phyloP scores from a whole-genome alignment of 1,140 invertebrate species.

The Hypothenemus hampei region DNA sequence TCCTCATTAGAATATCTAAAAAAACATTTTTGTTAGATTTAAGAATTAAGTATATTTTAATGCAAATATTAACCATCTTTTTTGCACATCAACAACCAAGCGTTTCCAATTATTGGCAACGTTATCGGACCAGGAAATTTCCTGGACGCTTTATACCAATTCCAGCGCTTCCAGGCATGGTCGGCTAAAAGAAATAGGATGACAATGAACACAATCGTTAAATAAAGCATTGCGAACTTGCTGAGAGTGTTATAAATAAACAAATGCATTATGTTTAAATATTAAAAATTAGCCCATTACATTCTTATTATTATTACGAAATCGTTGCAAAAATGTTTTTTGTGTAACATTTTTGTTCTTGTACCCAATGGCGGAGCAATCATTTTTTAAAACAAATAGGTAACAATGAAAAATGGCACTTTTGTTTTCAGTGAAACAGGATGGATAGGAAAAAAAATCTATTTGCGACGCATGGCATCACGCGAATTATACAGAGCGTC shows the following conservation, averaged over 20 bases:
- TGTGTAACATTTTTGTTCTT: too few relatives aligned
- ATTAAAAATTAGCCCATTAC: too few relatives aligned
- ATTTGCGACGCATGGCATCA: too few relatives aligned
- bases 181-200: background rate
- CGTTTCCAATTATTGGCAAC: conserved; percentile 29
- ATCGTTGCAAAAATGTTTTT: too few relatives aligned
- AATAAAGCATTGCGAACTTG: background rate
- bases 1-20: conserved; percentile 6
- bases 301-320: too few relatives aligned
- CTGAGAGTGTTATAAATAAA: background rate
- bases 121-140: conserved; percentile 34
- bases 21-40: conserved; percentile 8
- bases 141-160: conserved; percentile 10
- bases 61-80: conserved; percentile 24
- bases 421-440: too few relatives aligned
- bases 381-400: too few relatives aligned
- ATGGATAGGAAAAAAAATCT: too few relatives aligned
- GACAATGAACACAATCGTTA: background rate
- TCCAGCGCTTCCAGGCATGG: conserved; percentile 10
- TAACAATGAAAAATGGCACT: too few relatives aligned
- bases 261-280: too few relatives aligned
- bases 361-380: too few relatives aligned
- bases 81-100: conserved; percentile 25
- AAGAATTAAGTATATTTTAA: conserved; percentile 1
- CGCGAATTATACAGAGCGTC: too few relatives aligned